These are phyloP conservation scores for Laticauda colubrina DNA, from an alignment of 2,113 vertebrate species.

Conservation along the genomic window DNA sequence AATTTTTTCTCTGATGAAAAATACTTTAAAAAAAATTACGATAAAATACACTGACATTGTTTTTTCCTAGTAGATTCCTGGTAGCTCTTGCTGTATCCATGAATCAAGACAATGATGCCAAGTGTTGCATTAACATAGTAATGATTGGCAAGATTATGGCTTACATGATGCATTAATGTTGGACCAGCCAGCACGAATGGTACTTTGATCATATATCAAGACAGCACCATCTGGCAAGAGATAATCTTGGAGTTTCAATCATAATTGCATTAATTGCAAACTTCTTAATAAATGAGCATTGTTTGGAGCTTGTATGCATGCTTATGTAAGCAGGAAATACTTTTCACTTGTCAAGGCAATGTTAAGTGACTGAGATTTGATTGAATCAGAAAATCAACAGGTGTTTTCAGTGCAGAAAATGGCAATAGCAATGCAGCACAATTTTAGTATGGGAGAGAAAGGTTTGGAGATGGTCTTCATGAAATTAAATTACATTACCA, in stretches of 20 bases:
- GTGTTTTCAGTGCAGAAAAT: not conserved
- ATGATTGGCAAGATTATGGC: slow-evolving; percentile 5
- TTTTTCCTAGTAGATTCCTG: slow-evolving; percentile 32
- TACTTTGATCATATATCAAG: slow-evolving; percentile 32
- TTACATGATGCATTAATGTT: slow-evolving; percentile 26
- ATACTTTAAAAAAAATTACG: not conserved
- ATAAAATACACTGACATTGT: slow-evolving; percentile 36
- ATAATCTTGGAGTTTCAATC: slow-evolving; percentile 6
- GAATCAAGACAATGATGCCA: slow-evolving; percentile 40
- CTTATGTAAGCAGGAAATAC: slow-evolving; percentile 1
- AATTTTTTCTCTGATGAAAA: slow-evolving; percentile 11
- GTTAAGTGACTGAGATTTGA: not conserved
- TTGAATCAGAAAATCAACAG: not conserved
- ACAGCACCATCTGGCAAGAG: slow-evolving; percentile 36
- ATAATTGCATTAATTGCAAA: slow-evolving; percentile 32
- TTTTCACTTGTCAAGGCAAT: slow-evolving; percentile 1
- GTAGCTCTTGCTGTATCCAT: slow-evolving; percentile 49
- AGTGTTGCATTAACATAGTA: slow-evolving; percentile 44
- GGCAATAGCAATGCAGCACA: not conserved
- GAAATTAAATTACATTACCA: not conserved
- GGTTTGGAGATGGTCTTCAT: not conserved
- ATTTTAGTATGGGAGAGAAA: not conserved
- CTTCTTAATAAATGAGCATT: slow-evolving; percentile 1
- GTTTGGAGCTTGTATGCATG: slow-evolving; percentile 4
- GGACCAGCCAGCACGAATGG: slow-evolving; percentile 36